Base-by-base conservation (phyloP, 2,888 invertebrate genomes). In the Nomada ruficornis region DNA sequence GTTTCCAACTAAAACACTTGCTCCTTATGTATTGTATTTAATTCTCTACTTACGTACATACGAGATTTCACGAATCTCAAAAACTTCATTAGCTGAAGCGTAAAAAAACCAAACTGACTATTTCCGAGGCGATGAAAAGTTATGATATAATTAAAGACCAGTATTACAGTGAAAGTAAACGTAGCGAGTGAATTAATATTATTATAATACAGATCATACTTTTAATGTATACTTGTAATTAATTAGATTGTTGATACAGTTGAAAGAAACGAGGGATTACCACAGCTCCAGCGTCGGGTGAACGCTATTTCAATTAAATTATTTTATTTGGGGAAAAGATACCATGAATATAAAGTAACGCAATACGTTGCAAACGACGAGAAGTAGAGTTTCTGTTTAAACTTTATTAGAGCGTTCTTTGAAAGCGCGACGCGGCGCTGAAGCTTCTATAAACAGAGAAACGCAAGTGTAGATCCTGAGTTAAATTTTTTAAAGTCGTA, bases 401-500 rank as follows among this genome's bases (percentile, higher is more conserved):
- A 50, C 3, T 60, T 36, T 50, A 10, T 4, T 7, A 23, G 7
- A 5, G 23, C 23, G 42, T 23, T 72, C n/a, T 36, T 18, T 13
- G 23, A 11, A 50, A 71, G 42, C 42, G n/a, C 23, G 4, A n/a
- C 23, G 4, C 2, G 2, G 11, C 36, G 26, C 42, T 54, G 2
- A 63, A 63, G 50, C n/a, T 23, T 23, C 54, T 62, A 62, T 23
- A 20, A 54, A 18, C 18, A n/a, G 3, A 36, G 4, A 20, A 4
- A 36, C 2, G 13, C 10, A 18, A 13, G 36, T 52, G 36, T 42
- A 36, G 7, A 63, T 62, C 42, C 29, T 11, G 23, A 5, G 52
- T 20, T 50, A 36, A n/a, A 63, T 54, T 63, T 62, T 26, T n/a
- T 36, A 60, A 72, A 44, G 23, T 63, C 36, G 62, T 42, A n/a